phyloP scores from a whole-genome alignment of 2,113 vertebrate species.

The Nesogale talazaci region DNA sequence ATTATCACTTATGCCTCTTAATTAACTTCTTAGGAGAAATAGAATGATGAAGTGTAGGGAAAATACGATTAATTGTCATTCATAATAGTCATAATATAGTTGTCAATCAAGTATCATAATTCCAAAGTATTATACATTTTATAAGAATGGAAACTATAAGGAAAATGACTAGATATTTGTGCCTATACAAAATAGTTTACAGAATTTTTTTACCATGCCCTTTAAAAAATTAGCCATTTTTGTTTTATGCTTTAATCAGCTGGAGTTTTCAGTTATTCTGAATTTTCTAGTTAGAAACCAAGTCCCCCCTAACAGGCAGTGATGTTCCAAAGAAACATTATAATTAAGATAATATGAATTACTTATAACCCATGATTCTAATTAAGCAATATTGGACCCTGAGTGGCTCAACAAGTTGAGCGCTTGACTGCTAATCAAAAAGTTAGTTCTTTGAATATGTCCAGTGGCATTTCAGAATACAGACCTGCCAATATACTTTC shows the following conservation, averaged over 20 bases:
- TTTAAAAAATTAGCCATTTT: background rate
- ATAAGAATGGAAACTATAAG: background rate
- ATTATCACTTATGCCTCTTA: background rate
- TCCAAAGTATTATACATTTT: background rate
- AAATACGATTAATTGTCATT: background rate
- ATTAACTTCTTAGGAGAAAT: background rate
- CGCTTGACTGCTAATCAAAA: background rate
- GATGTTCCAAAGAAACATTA: background rate
- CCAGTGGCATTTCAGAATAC: background rate
- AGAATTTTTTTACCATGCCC: background rate
- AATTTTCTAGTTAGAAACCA: conserved; percentile 52
- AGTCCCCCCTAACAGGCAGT: conserved; percentile 48
- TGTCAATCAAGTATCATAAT: background rate
- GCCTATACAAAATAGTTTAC: background rate
- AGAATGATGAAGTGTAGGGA: background rate
- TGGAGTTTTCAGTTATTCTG: conserved; percentile 59
- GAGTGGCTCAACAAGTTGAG: background rate
- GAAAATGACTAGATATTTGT: background rate
- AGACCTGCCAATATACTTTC: background rate
- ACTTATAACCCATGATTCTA: background rate
- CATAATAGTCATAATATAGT: background rate
- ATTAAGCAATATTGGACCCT: background rate
- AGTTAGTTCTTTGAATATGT: background rate
- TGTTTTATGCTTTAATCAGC: background rate
- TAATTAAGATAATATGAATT: background rate